Evolutionary conservation across 2,888 invertebrate genomes (phyloP), one percentile per base, ranked within the genome.

Genomic region (Drosophila pseudotakahashii): DNA sequence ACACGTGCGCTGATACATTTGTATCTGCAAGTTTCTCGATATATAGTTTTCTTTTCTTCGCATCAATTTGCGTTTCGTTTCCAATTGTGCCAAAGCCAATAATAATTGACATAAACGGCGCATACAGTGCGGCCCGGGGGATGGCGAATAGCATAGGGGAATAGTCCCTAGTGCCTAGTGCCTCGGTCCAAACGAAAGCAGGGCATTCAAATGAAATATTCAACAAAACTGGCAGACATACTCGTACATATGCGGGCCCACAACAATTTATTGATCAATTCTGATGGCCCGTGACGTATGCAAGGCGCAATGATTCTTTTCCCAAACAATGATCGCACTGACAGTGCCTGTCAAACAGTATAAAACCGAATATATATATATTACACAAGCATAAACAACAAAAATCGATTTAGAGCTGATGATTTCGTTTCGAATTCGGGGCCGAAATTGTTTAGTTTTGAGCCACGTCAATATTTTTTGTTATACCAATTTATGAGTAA

Each of bases 1-100:
- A 45, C 44, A 53, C 45, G 34, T 42, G 26, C 16, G 39, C 13
- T 19, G 47, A 58, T 66, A 58, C 37, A 44, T 39, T 58, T 51
- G 41, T 39, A 67, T 64, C 45, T 68, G 39, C 45, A 34, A 51
- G 48, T 51, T 67, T 50, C 61, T 73, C 60, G 77, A 81, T 81
- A 81, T 81, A 69, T 79, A 80, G 83, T 54, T 66, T 63, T 47
- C 44, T 80, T 82, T 81, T 85, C 75, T 69, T 78, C 55, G 71
- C 85, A 82, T 85, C 85, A 85, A 88, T 85, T 85, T 88, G 82
- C 82, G 80, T 84, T 45, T 75, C 63, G 66, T 74, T 78, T 79
- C 76, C 82, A 85, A 81, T 87, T 87, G 82, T 82, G 67, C 70
- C 79, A 69, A 47, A 74, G 80, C 76, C 82, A 82, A 85, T 82